phyloP scores from a whole-genome alignment of 2,888 invertebrate genomes.

The Hipparchia sbordonii region DNA sequence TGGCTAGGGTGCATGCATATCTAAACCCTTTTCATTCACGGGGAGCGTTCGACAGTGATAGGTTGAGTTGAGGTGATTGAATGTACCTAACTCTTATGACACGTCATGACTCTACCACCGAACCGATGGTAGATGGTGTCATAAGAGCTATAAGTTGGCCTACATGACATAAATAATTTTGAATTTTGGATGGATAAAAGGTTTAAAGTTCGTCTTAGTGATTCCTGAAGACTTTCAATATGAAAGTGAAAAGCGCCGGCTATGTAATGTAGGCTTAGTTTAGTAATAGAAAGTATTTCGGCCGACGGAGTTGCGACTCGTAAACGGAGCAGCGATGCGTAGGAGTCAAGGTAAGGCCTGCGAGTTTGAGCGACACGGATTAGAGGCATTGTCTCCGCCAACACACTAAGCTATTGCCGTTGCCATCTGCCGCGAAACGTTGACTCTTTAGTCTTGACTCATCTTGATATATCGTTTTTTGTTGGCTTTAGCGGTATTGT shows the following conservation, averaged over 20 bases:
- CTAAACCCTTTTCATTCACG: too few relatives aligned
- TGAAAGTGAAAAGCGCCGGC: constrained; percentile 17
- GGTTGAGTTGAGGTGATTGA: too few relatives aligned
- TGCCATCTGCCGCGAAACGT: constrained; percentile 52
- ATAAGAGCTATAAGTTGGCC: too few relatives aligned
- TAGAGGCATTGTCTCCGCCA: constrained; percentile 77
- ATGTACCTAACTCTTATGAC: too few relatives aligned
- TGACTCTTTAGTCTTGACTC: constrained; percentile 48
- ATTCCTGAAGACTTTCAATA: not conserved
- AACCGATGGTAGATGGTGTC: too few relatives aligned
- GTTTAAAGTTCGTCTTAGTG: not conserved
- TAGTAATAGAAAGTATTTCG: constrained; percentile 20
- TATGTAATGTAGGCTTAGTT: not conserved
- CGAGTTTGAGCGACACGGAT: constrained; percentile 64
- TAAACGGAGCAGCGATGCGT: constrained; percentile 73
- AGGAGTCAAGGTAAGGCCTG: constrained; percentile 83
- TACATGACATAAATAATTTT: too few relatives aligned
- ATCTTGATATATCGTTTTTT: constrained; percentile 49
- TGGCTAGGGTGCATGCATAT: too few relatives aligned
- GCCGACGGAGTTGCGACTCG: constrained; percentile 43
- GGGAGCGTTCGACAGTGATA: too few relatives aligned
- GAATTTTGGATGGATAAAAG: too few relatives aligned
- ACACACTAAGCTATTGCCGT: constrained; percentile 64
- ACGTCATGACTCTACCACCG: too few relatives aligned
- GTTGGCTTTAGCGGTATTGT: constrained; percentile 41